Percentiles rank a stretch among this genome's conserved stretches.
These are phyloP conservation scores for Apeira syringaria DNA, from an alignment of 2,888 invertebrate species.

Conservation along the genomic window DNA sequence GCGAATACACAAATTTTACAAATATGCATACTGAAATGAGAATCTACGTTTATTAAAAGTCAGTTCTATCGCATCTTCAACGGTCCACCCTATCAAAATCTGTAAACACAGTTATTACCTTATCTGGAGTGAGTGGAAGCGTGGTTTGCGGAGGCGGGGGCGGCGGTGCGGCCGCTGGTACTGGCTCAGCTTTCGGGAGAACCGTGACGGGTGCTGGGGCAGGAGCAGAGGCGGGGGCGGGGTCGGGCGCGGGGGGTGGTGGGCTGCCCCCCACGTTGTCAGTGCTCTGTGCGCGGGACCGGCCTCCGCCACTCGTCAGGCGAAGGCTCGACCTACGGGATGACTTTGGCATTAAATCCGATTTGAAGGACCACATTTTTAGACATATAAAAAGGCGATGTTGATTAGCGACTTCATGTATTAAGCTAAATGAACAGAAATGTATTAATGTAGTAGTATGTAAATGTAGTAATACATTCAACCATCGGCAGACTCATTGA, in stretches of 20 bases:
- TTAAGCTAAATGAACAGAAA: no score
- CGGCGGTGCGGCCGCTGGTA: constrained; percentile 1
- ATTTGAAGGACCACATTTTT: background rate
- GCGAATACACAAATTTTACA: no score
- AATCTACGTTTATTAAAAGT: no score
- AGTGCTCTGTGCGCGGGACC: constrained; percentile 29
- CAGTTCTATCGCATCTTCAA: no score
- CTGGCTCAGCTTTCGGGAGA: background rate
- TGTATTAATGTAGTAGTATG: no score
- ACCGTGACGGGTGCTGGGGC: constrained; percentile 2
- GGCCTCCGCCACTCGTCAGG: constrained; percentile 23
- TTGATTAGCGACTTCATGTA: no score
- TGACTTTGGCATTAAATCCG: background rate
- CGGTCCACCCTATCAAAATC: no score
- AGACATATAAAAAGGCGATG: no score
- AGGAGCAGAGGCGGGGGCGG: constrained; percentile 31
- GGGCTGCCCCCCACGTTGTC: constrained; percentile 30
- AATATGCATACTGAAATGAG: no score
- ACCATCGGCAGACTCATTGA: no score
- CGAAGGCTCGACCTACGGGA: constrained; percentile 25
- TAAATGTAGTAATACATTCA: no score
- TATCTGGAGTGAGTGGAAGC: constrained; percentile 72
- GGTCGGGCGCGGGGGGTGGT: constrained; percentile 15
- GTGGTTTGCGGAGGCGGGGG: constrained; percentile 42
- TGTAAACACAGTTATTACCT: no score